Base-by-base conservation (phyloP, 2,797 vertebrate genomes). In the Hoplostethus atlanticus region DNA sequence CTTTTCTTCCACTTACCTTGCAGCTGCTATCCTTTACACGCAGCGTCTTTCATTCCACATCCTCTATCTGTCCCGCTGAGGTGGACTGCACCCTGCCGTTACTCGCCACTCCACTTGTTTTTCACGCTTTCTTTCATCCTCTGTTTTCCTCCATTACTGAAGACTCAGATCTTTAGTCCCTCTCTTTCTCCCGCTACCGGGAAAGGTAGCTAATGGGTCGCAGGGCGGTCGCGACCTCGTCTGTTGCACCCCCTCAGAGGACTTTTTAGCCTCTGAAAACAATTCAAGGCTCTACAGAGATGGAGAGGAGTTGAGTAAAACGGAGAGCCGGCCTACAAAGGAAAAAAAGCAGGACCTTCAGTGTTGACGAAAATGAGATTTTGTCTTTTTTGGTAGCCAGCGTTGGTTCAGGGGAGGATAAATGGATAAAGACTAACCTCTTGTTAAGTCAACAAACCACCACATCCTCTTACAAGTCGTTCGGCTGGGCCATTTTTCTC, bases 41-140 rank as follows among this genome's bases (percentile, higher is more conserved):
- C 73, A 63, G 66, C 71, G 50, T 86, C 67, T 81, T 85, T 30
- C 76, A 58, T 79, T 80, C 68, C 56, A n/a, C 68, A 38, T 48
- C 71, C 38, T 71, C 54, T 28, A 2, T 48, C 68, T 40, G 62
- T 34, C 70, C 73, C 4, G 28, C 76, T 62, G 72, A 62, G 88
- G 48, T 61, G 59, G 11, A 34, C 57, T 3, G 54, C 73, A 80
- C 51, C 82, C 68, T 4, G 58, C 56, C 9, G 66, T 59, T 78
- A 36, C 61, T 25, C 70, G 5, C 57, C 25, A 44, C 73, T 72
- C 46, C 54, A 47, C 52, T 64, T 64, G 47, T 69, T 73, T 68
- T 68, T 67, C 66, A 80, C 2, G 58, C 63, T 53, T 57, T 62
- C 28, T 61, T 73, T 80, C 66, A 76, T 84, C 21, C 44, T 28